Base-by-base conservation (phyloP, 2,797 vertebrate species). In the Tragelaphus eurycerus region DNA sequence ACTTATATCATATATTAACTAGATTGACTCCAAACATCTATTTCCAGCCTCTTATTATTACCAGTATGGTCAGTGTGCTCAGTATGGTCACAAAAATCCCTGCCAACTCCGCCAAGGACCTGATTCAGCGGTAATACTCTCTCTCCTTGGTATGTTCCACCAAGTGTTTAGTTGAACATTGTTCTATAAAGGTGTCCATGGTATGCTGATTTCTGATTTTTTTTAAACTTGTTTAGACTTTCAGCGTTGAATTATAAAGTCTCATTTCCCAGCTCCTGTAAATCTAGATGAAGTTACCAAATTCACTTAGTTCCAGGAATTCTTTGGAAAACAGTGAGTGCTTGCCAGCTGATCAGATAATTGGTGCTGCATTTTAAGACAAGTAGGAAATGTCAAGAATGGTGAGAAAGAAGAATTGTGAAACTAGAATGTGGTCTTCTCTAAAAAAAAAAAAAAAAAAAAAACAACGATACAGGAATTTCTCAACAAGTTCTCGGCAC, bases 291-390 rank as follows among this genome's bases (percentile, higher is more conserved):
- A 90, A 89, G 84, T 93, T 76, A 89, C 86, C 81, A 92, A 52
- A 91, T 97, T 93, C 95, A 74, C 86, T 88, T 93, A 78, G 88
- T 96, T 97, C 96, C 87, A 92, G 90, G 55, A 96, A 97, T 97
- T 95, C 96, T 95, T 94, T 57, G 92, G 87, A 93, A 93, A 95
- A 83, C 2, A 27, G 3, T 19, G 84, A 91, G 25, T 34, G 27
- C 67, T 62, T 27, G 52, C 74, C 90, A 94, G 64, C 92, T 81
- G 90, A 82, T 81, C 86, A 90, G 59, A 64, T 96, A 54, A 87
- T 90, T 54, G 76, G 79, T 46, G 16, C 50, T 46, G 95, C 25
- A 14, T 92, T 86, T 89, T 85, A 34, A 76, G 71, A 71, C 52
- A 82, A 78, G 46, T 46, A 76, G 60, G 52, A 89, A 81, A 23